Percentiles rank a stretch among this genome's conserved stretches.
Conservation (phyloP, 2,797 vertebrate species). For the Xenopus petersii region DNA sequence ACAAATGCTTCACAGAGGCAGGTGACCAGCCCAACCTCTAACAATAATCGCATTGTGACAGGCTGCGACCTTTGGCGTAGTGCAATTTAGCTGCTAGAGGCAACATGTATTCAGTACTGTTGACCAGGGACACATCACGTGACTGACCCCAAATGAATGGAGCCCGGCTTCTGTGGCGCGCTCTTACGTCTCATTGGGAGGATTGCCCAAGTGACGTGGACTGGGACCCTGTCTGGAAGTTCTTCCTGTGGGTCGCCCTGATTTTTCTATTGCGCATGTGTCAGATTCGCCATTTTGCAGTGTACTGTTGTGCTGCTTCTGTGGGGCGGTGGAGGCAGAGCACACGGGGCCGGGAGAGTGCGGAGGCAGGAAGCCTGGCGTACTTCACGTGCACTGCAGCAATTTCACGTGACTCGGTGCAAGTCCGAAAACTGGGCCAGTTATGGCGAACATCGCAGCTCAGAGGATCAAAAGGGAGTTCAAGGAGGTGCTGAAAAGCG, state of each 20-base stretch:
- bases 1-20: too few species aligned
- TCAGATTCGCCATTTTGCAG: slow-evolving; percentile 36
- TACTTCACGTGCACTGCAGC: background rate
- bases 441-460: slow-evolving; percentile 97
- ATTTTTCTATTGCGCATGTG: slow-evolving; percentile 20
- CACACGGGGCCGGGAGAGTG: slow-evolving; percentile 56
- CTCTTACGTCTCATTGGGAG: background rate
- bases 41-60: too few species aligned
- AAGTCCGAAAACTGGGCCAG: slow-evolving; percentile 54
- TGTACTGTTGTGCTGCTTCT: slow-evolving; percentile 48
- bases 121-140: background rate
- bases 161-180: background rate
- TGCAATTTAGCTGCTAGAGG: too few species aligned
- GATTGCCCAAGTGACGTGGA: background rate
- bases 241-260: slow-evolving; percentile 23
- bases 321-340: slow-evolving; percentile 57
- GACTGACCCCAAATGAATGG: background rate
- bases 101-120: too few species aligned
- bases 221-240: slow-evolving; percentile 41
- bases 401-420: background rate
- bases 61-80: too few species aligned
- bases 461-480: slow-evolving; percentile 98
- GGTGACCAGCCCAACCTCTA: too few species aligned
- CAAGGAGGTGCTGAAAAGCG: slow-evolving; percentile 98
- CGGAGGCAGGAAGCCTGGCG: slow-evolving; percentile 36